Conservation (phyloP, 2,113 vertebrate species). For the Dromiciops gliroides region DNA sequence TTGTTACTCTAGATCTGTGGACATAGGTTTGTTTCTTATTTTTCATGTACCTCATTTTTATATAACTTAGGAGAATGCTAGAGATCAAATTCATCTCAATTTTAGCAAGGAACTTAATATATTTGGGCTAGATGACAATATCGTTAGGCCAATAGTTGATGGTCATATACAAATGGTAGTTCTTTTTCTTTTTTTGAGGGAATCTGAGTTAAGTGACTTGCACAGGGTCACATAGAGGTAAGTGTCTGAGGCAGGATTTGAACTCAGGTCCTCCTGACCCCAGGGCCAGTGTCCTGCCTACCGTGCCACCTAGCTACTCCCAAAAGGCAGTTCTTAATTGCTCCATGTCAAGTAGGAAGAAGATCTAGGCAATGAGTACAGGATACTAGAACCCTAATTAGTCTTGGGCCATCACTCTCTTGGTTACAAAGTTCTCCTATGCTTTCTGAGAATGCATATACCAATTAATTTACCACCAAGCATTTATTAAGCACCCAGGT, state of each 20-base stretch:
- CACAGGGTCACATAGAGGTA: background rate
- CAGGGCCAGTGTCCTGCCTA: background rate
- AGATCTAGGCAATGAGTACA: background rate
- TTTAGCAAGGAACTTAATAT: background rate
- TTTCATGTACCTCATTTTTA: background rate
- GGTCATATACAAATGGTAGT: background rate
- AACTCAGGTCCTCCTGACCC: background rate
- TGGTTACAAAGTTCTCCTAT: background rate
- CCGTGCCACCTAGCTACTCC: background rate
- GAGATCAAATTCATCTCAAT: background rate
- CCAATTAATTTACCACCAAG: background rate
- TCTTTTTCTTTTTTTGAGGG: background rate
- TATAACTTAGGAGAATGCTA: background rate
- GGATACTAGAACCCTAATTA: background rate
- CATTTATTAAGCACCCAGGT: background rate
- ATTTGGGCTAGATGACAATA: background rate
- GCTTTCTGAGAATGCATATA: background rate
- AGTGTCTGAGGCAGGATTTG: background rate
- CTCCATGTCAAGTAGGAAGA: background rate
- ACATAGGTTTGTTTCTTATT: background rate
- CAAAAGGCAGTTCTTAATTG: background rate
- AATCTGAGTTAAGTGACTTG: too few relatives aligned
- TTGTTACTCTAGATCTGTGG: background rate
- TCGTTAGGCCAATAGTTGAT: background rate
- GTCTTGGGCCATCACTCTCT: background rate